Percentiles rank a stretch among this genome's conserved stretches.
Evolutionary conservation across 2,888 invertebrate genomes (phyloP).

Genomic region (Pandemis cinnamomeana): DNA sequence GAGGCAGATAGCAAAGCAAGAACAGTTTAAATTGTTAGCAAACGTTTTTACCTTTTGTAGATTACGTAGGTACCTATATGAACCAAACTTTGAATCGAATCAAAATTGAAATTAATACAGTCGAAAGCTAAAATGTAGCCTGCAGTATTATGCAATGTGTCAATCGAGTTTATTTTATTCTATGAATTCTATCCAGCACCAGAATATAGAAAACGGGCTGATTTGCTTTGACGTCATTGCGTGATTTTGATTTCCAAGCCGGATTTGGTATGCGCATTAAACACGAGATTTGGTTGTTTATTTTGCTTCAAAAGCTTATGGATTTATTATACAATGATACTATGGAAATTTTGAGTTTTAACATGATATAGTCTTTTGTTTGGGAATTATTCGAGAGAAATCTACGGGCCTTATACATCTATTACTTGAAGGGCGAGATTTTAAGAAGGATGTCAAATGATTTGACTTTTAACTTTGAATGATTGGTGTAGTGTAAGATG

Average conservation of each 20-base stretch:
- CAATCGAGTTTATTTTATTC: background rate
- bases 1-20: too few species aligned
- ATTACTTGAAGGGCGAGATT: background rate
- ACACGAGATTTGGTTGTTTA: conserved; percentile 12
- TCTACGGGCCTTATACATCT: background rate
- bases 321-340: conserved; percentile 17
- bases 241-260: conserved; percentile 27
- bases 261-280: conserved; percentile 36
- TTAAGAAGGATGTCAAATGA: background rate
- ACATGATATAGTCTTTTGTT: background rate
- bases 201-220: background rate
- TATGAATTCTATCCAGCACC: conserved; percentile 3
- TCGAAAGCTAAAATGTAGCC: background rate
- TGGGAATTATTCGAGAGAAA: background rate
- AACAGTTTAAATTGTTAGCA: too few species aligned
- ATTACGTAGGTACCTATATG: too few species aligned
- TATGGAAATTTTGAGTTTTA: background rate
- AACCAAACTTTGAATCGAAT: too few species aligned
- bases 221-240: conserved; percentile 37
- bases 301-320: conserved; percentile 20
- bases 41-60: too few species aligned
- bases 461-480: background rate
- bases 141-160: background rate
- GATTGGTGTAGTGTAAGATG: too few species aligned
- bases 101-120: too few species aligned